Base-by-base conservation (phyloP, 2,888 invertebrate genomes). In the Trissolcus brochymenae region DNA sequence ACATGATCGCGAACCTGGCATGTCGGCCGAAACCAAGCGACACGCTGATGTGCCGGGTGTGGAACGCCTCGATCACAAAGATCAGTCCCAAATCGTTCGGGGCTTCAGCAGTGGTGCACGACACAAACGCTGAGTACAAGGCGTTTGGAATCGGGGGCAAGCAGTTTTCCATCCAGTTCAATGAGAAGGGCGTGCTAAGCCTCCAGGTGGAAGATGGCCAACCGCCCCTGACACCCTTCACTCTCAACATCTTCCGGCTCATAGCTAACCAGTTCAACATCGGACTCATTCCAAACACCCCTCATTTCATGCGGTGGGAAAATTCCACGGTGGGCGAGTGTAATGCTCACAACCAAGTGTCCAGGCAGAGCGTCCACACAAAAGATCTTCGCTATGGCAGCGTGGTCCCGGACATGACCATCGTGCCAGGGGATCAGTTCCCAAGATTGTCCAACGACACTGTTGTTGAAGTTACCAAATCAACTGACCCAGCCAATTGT, bases 301-400 rank as follows among this genome's bases (percentile, higher is more conserved):
- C 78, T 0, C 78, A 81, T 11, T 81, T 82, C 61, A 70, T 59
- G 17, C n/a, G 68, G 3, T 64, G 75, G 53, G 82, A 84, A 68
- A 82, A 81, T 46, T 82, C 81, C 1, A 83, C 80, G 1, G 56
- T 78, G n/a, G 84, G 83, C 16, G 78, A 82, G 41, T 85, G 85
- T 60, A 60, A 66, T 0, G 80, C 80, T 0, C 56, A 77, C 49
- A 82, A 79, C 41, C 71, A 74, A 1, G 59, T 84, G 0, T 65
- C 40, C 14, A 67, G 76, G 9, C 68, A 81, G 11, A 59, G 54
- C n/a, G 17, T 50, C 3, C 57, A 62, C 9, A 59, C 72, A 9
- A 40, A 29, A 7, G 51, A 74, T 19, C 29, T 61, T 57, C 41
- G 41, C 16, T 65, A 50, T 41, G 78, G 78, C 11, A 46, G 14